Percentiles rank a stretch among this genome's conserved stretches.
Conservation (phyloP, 2,888 invertebrate species). For the Apamea crenata region DNA sequence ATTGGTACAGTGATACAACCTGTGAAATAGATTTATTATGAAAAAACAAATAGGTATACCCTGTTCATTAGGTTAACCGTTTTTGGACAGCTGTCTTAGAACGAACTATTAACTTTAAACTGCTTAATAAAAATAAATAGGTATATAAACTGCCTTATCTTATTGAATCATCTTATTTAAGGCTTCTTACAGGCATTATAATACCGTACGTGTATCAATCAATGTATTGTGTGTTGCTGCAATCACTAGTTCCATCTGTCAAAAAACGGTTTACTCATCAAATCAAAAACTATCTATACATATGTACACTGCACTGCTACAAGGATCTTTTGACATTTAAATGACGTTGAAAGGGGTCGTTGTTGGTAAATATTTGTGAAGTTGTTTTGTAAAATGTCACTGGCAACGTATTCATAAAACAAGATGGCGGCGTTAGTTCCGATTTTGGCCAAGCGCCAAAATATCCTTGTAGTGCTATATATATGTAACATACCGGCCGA, state of each 20-base stretch:
- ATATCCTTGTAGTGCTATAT: background rate
- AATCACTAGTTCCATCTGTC: too few species aligned
- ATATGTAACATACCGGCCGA: background rate
- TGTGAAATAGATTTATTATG: background rate
- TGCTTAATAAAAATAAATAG: too few species aligned
- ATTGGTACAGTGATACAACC: slow-evolving; percentile 20
- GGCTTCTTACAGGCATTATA: too few species aligned
- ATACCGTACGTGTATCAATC: too few species aligned
- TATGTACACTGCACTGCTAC: background rate
- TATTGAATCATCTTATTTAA: too few species aligned
- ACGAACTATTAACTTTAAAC: too few species aligned
- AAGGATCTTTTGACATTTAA: background rate
- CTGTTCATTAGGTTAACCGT: too few species aligned
- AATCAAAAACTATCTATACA: background rate
- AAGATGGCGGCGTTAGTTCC: background rate
- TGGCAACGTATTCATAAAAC: background rate
- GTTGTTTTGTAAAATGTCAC: background rate
- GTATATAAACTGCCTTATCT: too few species aligned
- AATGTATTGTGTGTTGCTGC: too few species aligned
- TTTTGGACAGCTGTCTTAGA: too few species aligned
- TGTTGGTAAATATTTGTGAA: background rate
- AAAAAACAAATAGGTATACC: background rate
- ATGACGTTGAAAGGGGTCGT: too few species aligned
- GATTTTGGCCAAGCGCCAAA: background rate
- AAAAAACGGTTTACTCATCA: too few species aligned